phyloP scores from a whole-genome alignment of 1,140 invertebrate genomes.

The Lucilia sericata region DNA sequence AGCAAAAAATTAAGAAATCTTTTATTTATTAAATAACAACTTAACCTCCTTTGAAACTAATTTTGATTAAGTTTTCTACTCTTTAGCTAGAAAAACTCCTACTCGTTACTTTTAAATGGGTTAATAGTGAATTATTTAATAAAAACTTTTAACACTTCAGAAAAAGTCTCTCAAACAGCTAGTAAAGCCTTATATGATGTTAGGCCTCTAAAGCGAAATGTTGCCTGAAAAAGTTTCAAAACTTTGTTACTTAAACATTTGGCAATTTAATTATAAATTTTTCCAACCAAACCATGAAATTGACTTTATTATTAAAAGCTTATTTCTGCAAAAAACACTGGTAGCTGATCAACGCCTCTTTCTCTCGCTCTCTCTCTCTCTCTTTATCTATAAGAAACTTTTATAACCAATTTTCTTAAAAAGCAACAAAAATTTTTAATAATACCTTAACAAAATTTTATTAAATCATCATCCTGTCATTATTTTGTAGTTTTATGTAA shows the following conservation, averaged over 20 bases:
- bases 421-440: background rate
- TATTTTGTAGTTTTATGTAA: slow-evolving; percentile 8
- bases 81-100: background rate
- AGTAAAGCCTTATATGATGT: background rate
- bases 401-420: background rate
- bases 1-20: too few relatives aligned
- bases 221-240: background rate
- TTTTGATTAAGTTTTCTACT: too few relatives aligned
- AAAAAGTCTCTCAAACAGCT: too few relatives aligned
- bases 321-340: background rate
- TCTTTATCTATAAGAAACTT: background rate
- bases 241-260: background rate
- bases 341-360: background rate
- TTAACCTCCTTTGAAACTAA: too few relatives aligned
- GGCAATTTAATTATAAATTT: slow-evolving; percentile 12
- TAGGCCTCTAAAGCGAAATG: background rate
- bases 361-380: too few relatives aligned
- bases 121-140: background rate
- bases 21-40: too few relatives aligned
- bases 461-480: slow-evolving; percentile 20
- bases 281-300: background rate
- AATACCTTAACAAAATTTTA: background rate
- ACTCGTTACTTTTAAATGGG: background rate
- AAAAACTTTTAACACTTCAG: background rate
- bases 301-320: too few relatives aligned